These are phyloP conservation scores for Pogonus chalceus DNA, from an alignment of 1,140 invertebrate species.

Conservation along the genomic window DNA sequence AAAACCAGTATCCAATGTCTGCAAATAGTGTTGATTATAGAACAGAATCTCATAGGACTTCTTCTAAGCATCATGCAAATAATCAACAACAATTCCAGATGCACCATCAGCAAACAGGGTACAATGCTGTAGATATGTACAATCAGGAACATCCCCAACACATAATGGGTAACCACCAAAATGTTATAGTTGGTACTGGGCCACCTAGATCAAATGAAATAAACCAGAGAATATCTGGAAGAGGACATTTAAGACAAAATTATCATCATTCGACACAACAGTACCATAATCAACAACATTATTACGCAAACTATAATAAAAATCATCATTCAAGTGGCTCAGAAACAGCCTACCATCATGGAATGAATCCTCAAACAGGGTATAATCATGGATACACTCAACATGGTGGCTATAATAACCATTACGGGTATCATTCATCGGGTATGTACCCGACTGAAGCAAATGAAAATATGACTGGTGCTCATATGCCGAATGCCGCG, in stretches of 20 bases:
- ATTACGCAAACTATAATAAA: constrained; percentile 33
- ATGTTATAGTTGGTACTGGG: background rate
- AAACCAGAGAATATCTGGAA: constrained; percentile 13
- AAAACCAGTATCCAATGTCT: constrained; percentile 32
- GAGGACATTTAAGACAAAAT: constrained; percentile 23
- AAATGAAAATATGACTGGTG: constrained; percentile 18
- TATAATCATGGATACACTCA: constrained; percentile 27
- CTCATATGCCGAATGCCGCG: constrained; percentile 22
- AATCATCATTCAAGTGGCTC: constrained; percentile 33
- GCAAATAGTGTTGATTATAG: constrained; percentile 25
- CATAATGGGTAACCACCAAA: constrained; percentile 28
- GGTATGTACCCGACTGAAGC: constrained; percentile 27
- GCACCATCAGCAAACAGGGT: constrained; percentile 21
- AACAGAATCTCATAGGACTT: constrained; percentile 28
- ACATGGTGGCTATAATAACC: constrained; percentile 26
- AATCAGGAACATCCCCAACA: constrained; percentile 30
- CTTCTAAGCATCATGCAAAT: constrained; percentile 38
- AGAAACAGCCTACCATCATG: constrained; percentile 36
- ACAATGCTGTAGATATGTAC: constrained; percentile 41
- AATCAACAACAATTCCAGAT: constrained; percentile 38
- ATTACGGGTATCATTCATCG: constrained; percentile 23
- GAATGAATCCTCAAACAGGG: constrained; percentile 31
- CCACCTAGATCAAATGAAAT: constrained; percentile 13
- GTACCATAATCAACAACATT: constrained; percentile 33
- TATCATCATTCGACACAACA: constrained; percentile 34